phyloP scores from a whole-genome alignment of 2,888 invertebrate genomes.

The Palloptera scutellata region DNA sequence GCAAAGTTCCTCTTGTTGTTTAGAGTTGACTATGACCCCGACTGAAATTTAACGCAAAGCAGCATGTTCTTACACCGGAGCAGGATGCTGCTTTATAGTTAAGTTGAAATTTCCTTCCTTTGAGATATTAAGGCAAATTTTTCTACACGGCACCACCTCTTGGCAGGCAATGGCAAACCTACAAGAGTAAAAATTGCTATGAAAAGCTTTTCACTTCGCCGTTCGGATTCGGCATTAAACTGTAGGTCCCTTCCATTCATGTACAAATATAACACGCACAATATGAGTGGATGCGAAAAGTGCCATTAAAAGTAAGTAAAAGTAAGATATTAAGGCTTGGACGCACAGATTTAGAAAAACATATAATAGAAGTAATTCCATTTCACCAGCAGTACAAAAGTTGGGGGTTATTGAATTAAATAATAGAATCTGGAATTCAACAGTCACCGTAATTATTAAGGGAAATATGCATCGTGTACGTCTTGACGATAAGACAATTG shows the following conservation, averaged over 20 bases:
- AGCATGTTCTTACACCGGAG: not conserved
- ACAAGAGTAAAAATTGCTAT: no score
- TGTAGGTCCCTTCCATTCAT: no score
- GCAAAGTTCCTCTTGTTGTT: not conserved
- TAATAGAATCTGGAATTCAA: not conserved
- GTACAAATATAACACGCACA: no score
- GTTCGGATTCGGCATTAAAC: no score
- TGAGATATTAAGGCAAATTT: not conserved
- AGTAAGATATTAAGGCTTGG: no score
- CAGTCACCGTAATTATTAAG: not conserved
- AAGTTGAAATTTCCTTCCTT: slow-evolving; percentile 9
- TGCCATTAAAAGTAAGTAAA: no score
- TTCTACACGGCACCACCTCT: no score
- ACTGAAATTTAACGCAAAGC: not conserved
- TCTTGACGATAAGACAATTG: not conserved
- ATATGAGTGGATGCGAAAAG: no score
- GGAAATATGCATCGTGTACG: not conserved
- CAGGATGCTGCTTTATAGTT: not conserved
- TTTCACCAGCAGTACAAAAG: slow-evolving; percentile 8
- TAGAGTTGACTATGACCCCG: no score
- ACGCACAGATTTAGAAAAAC: no score
- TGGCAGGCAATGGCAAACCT: no score
- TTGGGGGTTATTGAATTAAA: not conserved
- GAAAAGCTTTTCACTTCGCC: no score
- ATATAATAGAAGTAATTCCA: slow-evolving; percentile 5